Evolutionary conservation across 2,888 invertebrate species (phyloP), one percentile per base, ranked within the genome.

Genomic region (Chironomus tentans): DNA sequence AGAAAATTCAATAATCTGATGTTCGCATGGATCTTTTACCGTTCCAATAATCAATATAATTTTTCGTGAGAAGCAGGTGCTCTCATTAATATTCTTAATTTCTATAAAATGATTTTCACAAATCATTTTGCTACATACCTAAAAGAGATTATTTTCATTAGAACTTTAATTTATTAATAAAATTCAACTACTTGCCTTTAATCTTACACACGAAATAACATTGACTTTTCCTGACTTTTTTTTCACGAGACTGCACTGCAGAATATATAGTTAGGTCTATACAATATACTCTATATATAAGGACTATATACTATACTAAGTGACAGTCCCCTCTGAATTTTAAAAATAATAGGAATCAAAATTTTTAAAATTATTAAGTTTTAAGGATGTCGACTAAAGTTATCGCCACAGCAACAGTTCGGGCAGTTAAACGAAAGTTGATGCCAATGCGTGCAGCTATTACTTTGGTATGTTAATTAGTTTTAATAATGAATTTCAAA

Each of bases 371-470:
- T 12, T 22, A 68, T 68, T n/a, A 22, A n/a, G 10, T 38, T 38
- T 38, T 18, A 75, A 47, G 78, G 78, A 80, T 93, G 92, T 89
- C 92, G 83, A 89, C 92, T 78, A 91, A 89, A 87, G 87, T 89
- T 78, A 89, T 92, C 80, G 94, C 92, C 77, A 91, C 94, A 82
- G 96, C 96, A 38, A 95, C 95, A 76, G 94, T 97, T 38, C 88
- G 94, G 79, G 94, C 95, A 79, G 91, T 95, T 28, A 92, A 92
- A 83, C 88, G 93, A 81, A 89, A 88, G 83, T 83, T 92, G 78
- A 83, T 93, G 78, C 91, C 96, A n/a, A 90, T 91, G 68, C 87
- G 95, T 80, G 93, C 95, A 78, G 96, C 97, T 3, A 84, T 97
- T 75, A 89, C 92, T 78, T 84, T 97, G 81, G 85, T 84, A 82